Evolutionary conservation across 2,888 invertebrate species (phyloP), one percentile per base, ranked within the genome.

Genomic region (Tenthredo scrophulariae): DNA sequence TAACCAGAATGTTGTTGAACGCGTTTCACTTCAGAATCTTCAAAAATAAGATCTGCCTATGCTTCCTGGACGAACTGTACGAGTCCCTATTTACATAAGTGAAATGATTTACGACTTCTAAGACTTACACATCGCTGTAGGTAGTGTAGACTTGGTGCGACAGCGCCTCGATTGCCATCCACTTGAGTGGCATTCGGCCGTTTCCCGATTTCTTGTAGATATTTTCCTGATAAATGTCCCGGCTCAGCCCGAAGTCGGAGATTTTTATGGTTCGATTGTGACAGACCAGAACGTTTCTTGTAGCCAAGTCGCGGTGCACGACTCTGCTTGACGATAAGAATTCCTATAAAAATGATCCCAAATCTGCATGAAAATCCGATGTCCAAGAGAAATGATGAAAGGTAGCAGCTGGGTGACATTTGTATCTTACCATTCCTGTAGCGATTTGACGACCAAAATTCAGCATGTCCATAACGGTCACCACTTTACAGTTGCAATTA

Each of bases 141-240:
- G 96, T 95, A 15, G 97, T 97, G 90, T 97, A 97, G 65, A 97
- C 95, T 90, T 97, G 96, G 91, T 97, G 96, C 0, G 97, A 96
- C 84, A 98, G 94, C 0, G 98, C 97, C 93, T 98, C 98, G 82
- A 97, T 91, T 0, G 98, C 97, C 96, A 98, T 96, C 98, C 98
- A 98, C 89, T 97, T 97, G 26, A 98, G 95, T 0, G 98, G 98
- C 90, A 98, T 93, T 92, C 96, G 97, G 40, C 97, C 96, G 84
- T 96, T 95, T 0, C 97, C 96, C 43, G 96, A 96, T 92, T 97
- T 97, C 87, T 95, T 96, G 91, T 98, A 98, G 86, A 97, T 95
- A 90, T 97, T 97, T 88, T 97, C 96, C 89, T 97, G 96, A 90
- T 98, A 98, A 46, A 98, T 95, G 91, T 98, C 98, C 29, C 98